A percentile compares a stretch with the other conserved stretches of the same genome.
phyloP scores from a whole-genome alignment of 2,888 invertebrate genomes.

The Carpatolechia fugitivella region DNA sequence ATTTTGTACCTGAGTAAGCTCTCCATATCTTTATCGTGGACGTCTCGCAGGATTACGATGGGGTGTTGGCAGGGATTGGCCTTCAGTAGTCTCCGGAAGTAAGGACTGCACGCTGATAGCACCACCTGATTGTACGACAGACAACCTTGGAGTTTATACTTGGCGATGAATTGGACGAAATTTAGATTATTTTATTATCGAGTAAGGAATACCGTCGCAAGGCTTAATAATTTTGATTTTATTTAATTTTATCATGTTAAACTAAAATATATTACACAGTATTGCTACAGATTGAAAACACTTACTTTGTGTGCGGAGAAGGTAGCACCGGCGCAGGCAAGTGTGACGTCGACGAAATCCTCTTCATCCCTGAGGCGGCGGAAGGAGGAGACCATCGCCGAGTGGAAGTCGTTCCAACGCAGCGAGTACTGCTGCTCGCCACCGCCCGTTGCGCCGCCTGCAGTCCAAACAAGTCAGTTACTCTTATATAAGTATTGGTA shows the following conservation, averaged over 20 bases:
- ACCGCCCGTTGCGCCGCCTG: constrained; percentile 53
- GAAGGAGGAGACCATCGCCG: constrained; percentile 93
- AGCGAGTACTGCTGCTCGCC: constrained; percentile 93
- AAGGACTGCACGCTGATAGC: constrained; percentile 95
- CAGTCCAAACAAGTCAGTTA: no score
- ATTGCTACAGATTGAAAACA: neutral
- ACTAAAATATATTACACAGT: neutral
- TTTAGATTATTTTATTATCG: no score
- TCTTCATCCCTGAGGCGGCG: constrained; percentile 93
- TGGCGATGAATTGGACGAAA: neutral
- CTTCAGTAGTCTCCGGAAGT: constrained; percentile 92
- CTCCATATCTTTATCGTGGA: constrained; percentile 91
- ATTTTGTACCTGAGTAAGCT: constrained; percentile 84
- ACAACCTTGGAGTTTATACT: neutral
- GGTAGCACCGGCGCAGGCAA: constrained; percentile 93
- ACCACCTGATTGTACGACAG: constrained; percentile 72
- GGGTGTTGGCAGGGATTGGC: constrained; percentile 95
- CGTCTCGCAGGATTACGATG: constrained; percentile 92
- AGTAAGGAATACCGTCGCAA: no score
- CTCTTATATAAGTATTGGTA: no score
- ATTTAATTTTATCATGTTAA: no score
- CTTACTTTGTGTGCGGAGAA: constrained; percentile 92
- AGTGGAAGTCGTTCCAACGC: constrained; percentile 97
- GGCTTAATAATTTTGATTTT: no score
- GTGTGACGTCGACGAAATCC: constrained; percentile 95